phyloP scores from a whole-genome alignment of 2,113 vertebrate genomes.

The Amazona vittata region DNA sequence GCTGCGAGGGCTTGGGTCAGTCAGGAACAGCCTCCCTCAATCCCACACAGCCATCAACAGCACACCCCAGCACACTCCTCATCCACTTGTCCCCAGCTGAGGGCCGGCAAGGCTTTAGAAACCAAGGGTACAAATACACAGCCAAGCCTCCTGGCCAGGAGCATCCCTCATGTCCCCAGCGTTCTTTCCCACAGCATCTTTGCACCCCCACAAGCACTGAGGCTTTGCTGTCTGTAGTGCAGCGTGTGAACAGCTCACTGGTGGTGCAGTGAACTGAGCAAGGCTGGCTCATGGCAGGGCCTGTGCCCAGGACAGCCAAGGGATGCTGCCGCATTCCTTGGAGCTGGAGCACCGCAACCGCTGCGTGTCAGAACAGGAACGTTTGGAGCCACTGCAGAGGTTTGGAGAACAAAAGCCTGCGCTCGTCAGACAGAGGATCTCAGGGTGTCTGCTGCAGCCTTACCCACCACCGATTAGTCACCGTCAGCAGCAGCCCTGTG shows the following conservation, averaged over 20 bases:
- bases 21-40: background rate
- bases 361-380: background rate
- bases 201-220: accelerated
- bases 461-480: background rate
- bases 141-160: accelerated
- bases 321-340: background rate
- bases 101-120: background rate
- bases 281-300: background rate
- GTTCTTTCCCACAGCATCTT: background rate
- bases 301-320: background rate
- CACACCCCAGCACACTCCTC: background rate
- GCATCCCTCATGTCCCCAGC: accelerated
- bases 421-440: background rate
- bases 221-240: accelerated
- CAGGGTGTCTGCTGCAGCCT: background rate
- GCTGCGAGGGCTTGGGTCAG: background rate
- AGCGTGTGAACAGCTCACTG: accelerated
- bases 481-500: background rate
- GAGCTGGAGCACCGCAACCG: accelerated
- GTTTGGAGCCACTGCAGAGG: background rate
- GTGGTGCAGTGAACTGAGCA: accelerated
- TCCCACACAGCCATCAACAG: background rate
- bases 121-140: background rate
- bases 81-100: accelerated
- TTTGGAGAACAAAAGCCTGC: background rate